These are phyloP conservation scores for Chamaetylas fuelleborni DNA, from an alignment of 2,113 vertebrate genomes.

Conservation along the genomic window DNA sequence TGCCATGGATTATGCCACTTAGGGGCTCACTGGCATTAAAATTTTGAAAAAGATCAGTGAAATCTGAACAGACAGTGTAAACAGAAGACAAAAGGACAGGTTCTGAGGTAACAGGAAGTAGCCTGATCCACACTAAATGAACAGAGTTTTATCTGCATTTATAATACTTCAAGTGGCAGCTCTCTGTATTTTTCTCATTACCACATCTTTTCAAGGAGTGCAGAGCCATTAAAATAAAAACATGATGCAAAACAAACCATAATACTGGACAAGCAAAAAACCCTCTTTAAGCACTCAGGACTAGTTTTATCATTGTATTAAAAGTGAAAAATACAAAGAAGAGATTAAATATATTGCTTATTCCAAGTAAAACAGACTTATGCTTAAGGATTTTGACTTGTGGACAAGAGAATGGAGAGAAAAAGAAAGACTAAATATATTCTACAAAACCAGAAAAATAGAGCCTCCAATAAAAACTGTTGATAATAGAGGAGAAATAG, in stretches of 20 bases:
- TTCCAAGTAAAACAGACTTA: background rate
- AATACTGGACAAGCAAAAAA: background rate
- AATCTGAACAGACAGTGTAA: background rate
- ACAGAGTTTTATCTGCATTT: background rate
- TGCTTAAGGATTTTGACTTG: background rate
- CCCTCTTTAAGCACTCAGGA: background rate
- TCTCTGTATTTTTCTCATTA: background rate
- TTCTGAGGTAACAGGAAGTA: background rate
- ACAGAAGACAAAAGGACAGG: background rate
- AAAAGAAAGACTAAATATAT: background rate
- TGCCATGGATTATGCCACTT: background rate
- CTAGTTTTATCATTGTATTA: background rate
- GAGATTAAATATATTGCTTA: background rate
- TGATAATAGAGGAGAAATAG: background rate
- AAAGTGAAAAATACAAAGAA: background rate
- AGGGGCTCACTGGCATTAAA: background rate
- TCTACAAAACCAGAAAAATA: background rate
- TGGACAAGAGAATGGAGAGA: background rate
- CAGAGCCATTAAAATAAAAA: background rate
- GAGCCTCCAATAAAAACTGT: background rate
- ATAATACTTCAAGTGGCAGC: background rate
- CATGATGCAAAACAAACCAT: background rate
- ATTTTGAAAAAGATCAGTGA: background rate
- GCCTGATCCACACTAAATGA: background rate
- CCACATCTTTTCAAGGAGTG: background rate